Evolutionary conservation across 2,113 vertebrate species (phyloP).

Genomic region (Saguinus midas): DNA sequence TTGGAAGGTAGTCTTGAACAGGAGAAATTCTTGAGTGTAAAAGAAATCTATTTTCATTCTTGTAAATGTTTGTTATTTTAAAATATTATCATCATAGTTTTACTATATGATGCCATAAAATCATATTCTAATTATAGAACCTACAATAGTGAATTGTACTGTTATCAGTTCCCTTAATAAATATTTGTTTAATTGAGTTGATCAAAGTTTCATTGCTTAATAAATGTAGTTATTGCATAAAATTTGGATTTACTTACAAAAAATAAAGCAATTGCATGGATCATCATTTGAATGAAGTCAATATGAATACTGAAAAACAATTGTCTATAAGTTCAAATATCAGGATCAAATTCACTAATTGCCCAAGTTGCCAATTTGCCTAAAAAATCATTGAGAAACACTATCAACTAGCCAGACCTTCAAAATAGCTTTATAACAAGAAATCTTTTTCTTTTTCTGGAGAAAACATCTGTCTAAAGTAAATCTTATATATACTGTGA

Average conservation of each 20-base stretch:
- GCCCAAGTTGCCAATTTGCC: background rate
- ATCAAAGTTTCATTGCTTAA: background rate
- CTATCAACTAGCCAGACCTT: background rate
- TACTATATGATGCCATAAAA: background rate
- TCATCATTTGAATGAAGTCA: background rate
- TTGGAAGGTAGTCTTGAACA: background rate
- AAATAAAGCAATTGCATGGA: background rate
- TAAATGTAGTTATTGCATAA: conserved; percentile 9
- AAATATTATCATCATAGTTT: background rate
- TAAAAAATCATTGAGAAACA: background rate
- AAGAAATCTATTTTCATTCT: background rate
- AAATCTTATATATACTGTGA: background rate
- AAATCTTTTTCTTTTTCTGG: background rate
- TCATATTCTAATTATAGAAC: background rate
- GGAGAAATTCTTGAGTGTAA: background rate
- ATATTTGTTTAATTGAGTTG: background rate
- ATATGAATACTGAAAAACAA: background rate
- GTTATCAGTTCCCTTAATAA: background rate
- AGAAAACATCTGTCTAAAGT: background rate
- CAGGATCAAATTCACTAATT: conserved; percentile 1
- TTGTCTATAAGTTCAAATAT: background rate
- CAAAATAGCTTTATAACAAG: background rate
- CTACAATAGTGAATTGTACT: background rate
- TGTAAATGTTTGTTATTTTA: background rate
- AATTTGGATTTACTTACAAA: background rate